Percentiles rank a stretch among this genome's conserved stretches.
Conservation (phyloP, 1,140 invertebrate species). For the Apis florea region DNA sequence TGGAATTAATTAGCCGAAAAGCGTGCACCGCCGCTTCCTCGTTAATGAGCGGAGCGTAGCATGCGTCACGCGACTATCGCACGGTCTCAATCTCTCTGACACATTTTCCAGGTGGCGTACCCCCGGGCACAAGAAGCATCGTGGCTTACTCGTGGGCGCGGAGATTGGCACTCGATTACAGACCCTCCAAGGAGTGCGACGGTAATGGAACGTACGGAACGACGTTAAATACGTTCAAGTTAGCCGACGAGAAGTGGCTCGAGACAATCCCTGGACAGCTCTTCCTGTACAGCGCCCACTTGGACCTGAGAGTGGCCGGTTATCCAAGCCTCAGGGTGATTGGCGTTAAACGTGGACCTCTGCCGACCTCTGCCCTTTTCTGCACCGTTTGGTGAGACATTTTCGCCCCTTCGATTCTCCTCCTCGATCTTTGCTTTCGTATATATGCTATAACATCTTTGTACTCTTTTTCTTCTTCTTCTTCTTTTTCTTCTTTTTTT, state of each 20-base stretch:
- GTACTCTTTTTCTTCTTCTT: no score
- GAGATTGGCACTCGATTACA: constrained; percentile 78
- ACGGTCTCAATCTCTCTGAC: constrained; percentile 36
- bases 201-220: constrained; percentile 68
- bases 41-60: constrained; percentile 27
- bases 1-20: constrained; percentile 33
- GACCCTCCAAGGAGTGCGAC: constrained; percentile 73
- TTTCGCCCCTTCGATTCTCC: constrained; percentile 7
- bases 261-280: constrained; percentile 75
- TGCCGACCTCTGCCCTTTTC: constrained; percentile 71
- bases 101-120: constrained; percentile 68
- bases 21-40: neutral
- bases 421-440: neutral
- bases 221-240: constrained; percentile 64
- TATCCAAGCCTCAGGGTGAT: constrained; percentile 77
- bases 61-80: constrained; percentile 26
- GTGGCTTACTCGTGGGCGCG: constrained; percentile 77
- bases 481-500: no score
- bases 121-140: constrained; percentile 74
- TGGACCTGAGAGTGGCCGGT: constrained; percentile 73
- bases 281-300: constrained; percentile 76
- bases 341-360: constrained; percentile 75
- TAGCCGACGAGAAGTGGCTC: constrained; percentile 70
- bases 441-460: neutral
- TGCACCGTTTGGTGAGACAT: constrained; percentile 75